Conservation (phyloP, 2,888 invertebrate species). For the Baccha elongata region DNA sequence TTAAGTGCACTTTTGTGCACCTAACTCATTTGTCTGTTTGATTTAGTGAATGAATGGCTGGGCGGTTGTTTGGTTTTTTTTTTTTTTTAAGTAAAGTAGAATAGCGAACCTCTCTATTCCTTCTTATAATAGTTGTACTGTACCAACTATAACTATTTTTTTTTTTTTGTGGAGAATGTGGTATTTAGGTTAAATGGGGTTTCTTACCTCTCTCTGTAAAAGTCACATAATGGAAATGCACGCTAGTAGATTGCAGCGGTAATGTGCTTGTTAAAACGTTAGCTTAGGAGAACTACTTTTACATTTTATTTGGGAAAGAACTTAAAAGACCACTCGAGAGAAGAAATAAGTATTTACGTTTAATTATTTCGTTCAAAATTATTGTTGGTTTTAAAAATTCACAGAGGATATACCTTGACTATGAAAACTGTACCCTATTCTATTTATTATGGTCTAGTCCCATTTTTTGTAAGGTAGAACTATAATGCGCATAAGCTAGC, state of each 20-base stretch:
- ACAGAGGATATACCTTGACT: no score
- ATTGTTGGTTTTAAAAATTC: no score
- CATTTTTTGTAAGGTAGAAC: no score
- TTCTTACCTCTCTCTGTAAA: constrained; percentile 10
- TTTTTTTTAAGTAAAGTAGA: constrained; percentile 18
- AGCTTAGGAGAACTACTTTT: background rate
- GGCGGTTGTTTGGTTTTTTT: constrained; percentile 29
- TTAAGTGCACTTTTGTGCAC: constrained; percentile 73
- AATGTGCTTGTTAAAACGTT: constrained; percentile 21
- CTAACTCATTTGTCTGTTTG: constrained; percentile 73
- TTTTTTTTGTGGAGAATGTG: background rate
- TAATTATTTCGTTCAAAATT: no score
- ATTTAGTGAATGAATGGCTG: constrained; percentile 61
- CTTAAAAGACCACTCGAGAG: background rate
- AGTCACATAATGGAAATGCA: constrained; percentile 43
- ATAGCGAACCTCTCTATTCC: background rate
- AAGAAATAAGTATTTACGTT: no score
- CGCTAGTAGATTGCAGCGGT: constrained; percentile 22
- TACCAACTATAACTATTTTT: constrained; percentile 18
- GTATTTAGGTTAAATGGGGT: constrained; percentile 65
- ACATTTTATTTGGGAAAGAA: background rate
- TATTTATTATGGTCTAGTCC: no score
- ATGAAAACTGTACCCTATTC: no score
- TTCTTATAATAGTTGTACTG: constrained; percentile 2
- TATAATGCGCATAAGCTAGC: no score